Base-by-base conservation (phyloP, 1,140 invertebrate genomes). In the Tetramorium simillimum region DNA sequence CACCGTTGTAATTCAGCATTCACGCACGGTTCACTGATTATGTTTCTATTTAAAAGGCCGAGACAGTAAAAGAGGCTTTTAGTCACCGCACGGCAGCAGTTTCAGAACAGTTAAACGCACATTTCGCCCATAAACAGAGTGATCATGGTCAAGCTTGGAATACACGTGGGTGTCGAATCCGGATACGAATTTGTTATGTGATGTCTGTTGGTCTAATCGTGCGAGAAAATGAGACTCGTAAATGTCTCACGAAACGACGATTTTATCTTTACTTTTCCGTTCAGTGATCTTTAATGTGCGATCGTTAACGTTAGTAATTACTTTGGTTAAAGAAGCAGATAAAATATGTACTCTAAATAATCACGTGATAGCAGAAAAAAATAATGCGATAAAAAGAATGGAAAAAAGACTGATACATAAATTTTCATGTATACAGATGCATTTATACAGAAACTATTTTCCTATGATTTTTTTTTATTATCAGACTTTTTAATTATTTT, bases 11-110 rank as follows among this genome's bases (percentile, higher is more conserved):
- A 2, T 87, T 43, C 37, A 73, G 5, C 12, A 16, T 53, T 73
- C 51, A 40, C 86, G 28, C 76, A 89, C 90, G 85, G 77, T 88
- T 91, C 90, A 87, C 85, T 88, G 91, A 92, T 87, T 91, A 88
- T 89, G 88, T 85, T 92, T 91, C 89, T 84, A 90, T 92, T 92
- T 92, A 92, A 92, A 92, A 92, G 85, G 84, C 90, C 76, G 67
- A 33, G 33, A 63, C 67, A 16, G 60, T 63, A 67, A 80, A 90
- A 53, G 51, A 70, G 63, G 62, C 53, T 67, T 69, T 87, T 92
- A 92, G 92, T 92, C 40, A 33, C 28, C n/a, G 14, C 24, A 81
- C 67, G 6, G 46, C 51, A 69, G 60, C 46, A 51, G 53, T 14
- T 65, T 65, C 3, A 24, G 70, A 69, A 81, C 33, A 89, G 65